A percentile compares a stretch with the other conserved stretches of the same genome.
Conservation (phyloP, 2,888 invertebrate species). For the Cheilosia scutellata region DNA sequence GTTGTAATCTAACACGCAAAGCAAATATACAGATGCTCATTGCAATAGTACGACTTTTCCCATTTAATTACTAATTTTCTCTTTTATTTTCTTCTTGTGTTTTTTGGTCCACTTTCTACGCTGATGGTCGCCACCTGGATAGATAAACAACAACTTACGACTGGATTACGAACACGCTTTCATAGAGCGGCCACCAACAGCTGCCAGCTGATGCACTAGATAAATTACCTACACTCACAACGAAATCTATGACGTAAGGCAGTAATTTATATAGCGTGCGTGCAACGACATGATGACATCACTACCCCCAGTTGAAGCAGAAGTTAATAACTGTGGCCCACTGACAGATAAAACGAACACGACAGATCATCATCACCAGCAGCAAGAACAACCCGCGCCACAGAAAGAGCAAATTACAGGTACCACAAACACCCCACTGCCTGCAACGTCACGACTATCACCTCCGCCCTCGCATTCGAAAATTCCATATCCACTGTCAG, state of each 20-base stretch:
- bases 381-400: slow-evolving; percentile 32
- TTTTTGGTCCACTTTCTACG: slow-evolving; percentile 68
- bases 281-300: slow-evolving; percentile 68
- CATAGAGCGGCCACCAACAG: slow-evolving; percentile 5
- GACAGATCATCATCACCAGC: slow-evolving; percentile 43
- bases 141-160: slow-evolving; percentile 44
- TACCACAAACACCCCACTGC: slow-evolving; percentile 45
- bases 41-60: slow-evolving; percentile 32
- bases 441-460: slow-evolving; percentile 78
- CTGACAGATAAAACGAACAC: slow-evolving; percentile 67
- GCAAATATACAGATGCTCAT: slow-evolving; percentile 22
- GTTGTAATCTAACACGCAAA: slow-evolving; percentile 22
- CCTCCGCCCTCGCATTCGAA: slow-evolving; percentile 69
- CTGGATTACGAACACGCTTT: slow-evolving; percentile 43
- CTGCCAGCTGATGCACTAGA: slow-evolving; percentile 37
- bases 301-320: slow-evolving; percentile 14
- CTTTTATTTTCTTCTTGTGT: slow-evolving; percentile 49
- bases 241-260: slow-evolving; percentile 62
- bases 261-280: slow-evolving; percentile 26
- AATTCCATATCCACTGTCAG: slow-evolving; percentile 77
- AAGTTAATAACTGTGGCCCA: slow-evolving; percentile 57
- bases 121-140: slow-evolving; percentile 39
- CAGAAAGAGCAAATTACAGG: slow-evolving; percentile 35
- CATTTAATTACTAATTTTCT: slow-evolving; percentile 65
- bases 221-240: slow-evolving; percentile 13